Conservation (phyloP, 2,797 vertebrate species). For the Lagorchestes hirsutus region DNA sequence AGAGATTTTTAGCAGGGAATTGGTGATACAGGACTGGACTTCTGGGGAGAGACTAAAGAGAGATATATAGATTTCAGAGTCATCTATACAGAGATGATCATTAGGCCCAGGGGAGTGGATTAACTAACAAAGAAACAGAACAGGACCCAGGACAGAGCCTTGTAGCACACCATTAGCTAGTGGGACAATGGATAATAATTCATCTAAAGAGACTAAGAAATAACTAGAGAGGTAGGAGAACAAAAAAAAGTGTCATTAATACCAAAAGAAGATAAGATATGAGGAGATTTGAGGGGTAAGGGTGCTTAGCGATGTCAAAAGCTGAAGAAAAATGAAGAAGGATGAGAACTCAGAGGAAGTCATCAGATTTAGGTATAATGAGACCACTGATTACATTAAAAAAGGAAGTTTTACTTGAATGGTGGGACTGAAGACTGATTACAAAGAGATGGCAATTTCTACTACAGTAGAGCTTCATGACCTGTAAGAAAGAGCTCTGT, state of each 20-base stretch:
- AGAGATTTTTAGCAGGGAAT: not conserved
- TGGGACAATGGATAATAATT: not conserved
- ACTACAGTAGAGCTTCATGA: not conserved
- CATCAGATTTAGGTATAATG: not conserved
- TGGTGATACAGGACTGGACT: not conserved
- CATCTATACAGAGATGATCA: not conserved
- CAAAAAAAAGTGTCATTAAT: not conserved
- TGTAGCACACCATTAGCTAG: not conserved
- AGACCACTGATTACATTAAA: not conserved
- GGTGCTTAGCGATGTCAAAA: not conserved
- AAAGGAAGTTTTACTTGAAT: not conserved
- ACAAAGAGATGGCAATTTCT: not conserved
- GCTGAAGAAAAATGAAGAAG: not conserved
- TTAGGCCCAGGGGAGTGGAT: not conserved
- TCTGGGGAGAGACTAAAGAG: not conserved
- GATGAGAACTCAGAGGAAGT: not conserved
- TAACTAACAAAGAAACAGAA: not conserved
- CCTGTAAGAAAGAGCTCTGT: not conserved
- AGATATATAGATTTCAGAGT: not conserved
- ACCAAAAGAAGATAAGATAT: not conserved
- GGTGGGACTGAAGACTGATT: not conserved
- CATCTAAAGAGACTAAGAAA: not conserved
- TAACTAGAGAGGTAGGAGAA: not conserved
- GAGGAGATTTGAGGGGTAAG: not conserved
- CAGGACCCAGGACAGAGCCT: not conserved